A percentile compares a stretch with the other conserved stretches of the same genome.
These are phyloP conservation scores for Cotesia typhae DNA, from an alignment of 1,140 invertebrate species.

Conservation along the genomic window DNA sequence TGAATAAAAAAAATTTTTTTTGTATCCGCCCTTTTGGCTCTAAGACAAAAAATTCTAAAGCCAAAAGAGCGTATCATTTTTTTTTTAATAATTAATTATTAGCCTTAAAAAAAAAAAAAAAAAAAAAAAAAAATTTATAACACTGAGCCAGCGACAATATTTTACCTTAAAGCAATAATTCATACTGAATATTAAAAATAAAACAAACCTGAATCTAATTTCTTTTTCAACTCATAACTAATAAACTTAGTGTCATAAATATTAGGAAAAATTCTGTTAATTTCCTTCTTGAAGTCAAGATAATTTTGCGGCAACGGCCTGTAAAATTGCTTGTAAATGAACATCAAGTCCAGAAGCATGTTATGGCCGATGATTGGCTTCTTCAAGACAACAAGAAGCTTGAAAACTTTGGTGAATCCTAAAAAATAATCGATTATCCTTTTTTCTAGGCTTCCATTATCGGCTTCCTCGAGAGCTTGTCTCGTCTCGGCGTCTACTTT, in stretches of 20 bases:
- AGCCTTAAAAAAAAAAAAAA: no score
- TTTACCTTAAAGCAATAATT: no score
- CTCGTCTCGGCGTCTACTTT: conserved; percentile 51
- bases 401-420: conserved; percentile 77
- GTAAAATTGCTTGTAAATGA: conserved; percentile 78
- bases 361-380: conserved; percentile 84
- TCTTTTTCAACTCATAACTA: conserved; percentile 66
- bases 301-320: conserved; percentile 71
- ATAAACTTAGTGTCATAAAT: conserved; percentile 81
- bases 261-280: conserved; percentile 72
- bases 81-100: no score
- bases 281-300: conserved; percentile 70
- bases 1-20: no score
- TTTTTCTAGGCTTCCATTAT: conserved; percentile 57
- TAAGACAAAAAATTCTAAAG: no score
- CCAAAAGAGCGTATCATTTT: no score
- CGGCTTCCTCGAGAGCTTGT: conserved; percentile 53
- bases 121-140: no score
- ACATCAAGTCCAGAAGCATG: conserved; percentile 74
- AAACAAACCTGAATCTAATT: conserved; percentile 56
- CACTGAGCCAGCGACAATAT: no score
- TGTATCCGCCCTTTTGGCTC: no score
- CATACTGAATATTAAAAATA: no score
- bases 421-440: conserved; percentile 65
- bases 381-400: conserved; percentile 67